Conservation (phyloP, 2,797 vertebrate genomes). For the Cirrhinus mrigala region DNA sequence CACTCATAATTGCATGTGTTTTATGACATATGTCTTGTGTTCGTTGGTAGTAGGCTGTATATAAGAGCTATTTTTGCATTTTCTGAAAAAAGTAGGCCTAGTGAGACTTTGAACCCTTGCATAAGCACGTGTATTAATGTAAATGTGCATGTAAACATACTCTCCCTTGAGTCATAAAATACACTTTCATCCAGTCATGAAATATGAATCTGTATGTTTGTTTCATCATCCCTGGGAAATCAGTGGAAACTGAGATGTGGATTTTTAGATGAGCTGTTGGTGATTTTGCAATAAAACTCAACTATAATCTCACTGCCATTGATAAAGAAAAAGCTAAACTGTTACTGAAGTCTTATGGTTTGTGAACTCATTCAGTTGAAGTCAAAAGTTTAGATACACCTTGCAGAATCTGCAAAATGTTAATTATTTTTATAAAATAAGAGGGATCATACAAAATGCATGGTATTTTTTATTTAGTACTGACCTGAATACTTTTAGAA, state of each 20-base stretch:
- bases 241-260: not conserved
- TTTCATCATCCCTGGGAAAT: conserved; percentile 4
- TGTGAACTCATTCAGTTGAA: too few relatives aligned
- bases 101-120: not conserved
- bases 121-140: not conserved
- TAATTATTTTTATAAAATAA: too few relatives aligned
- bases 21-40: not conserved
- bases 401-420: too few relatives aligned
- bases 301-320: not conserved
- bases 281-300: not conserved
- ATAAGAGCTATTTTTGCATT: not conserved
- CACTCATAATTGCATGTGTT: not conserved
- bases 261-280: not conserved
- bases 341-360: not conserved
- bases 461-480: too few relatives aligned
- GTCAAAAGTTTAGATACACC: too few relatives aligned
- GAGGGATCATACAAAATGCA: too few relatives aligned
- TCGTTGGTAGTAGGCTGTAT: not conserved
- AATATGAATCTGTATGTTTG: conserved; percentile 3
- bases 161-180: not conserved
- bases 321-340: not conserved
- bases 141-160: not conserved
- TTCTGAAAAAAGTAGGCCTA: not conserved
- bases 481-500: too few relatives aligned
- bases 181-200: not conserved